Conservation (phyloP, 2,888 invertebrate genomes). For the Linnaemya vulpina region DNA sequence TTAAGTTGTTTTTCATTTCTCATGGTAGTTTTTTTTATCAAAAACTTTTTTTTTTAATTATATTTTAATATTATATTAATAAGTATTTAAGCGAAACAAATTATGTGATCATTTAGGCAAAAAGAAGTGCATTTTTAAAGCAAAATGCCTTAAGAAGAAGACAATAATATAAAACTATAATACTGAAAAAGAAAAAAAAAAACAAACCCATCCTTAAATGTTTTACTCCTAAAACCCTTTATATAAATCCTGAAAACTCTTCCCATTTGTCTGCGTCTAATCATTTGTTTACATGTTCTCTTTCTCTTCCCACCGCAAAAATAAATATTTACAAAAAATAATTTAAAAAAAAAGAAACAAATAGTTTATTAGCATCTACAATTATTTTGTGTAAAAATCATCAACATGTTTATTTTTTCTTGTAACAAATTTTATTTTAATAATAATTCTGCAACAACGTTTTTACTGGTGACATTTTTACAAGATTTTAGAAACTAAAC, state of each 20-base stretch:
- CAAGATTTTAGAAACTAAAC: conserved; percentile 53
- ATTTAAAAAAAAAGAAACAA: conserved; percentile 33
- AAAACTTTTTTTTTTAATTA: conserved; percentile 41
- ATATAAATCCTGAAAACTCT: conserved; percentile 80
- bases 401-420: conserved; percentile 44
- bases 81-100: conserved; percentile 54
- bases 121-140: conserved; percentile 17
- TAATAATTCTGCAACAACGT: not conserved
- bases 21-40: conserved; percentile 7
- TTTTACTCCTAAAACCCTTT: conserved; percentile 77
- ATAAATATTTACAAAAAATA: conserved; percentile 6
- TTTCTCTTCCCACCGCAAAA: conserved; percentile 67
- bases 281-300: conserved; percentile 86
- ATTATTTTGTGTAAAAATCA: conserved; percentile 62
- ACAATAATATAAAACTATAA: conserved; percentile 73
- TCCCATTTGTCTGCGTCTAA: conserved; percentile 92
- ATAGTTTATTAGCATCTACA: conserved; percentile 31
- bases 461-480: conserved; percentile 68
- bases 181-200: conserved; percentile 64
- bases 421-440: not conserved
- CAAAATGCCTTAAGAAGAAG: conserved; percentile 64
- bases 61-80: conserved; percentile 34
- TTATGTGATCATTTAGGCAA: conserved; percentile 14
- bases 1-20: not conserved
- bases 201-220: conserved; percentile 69